Conservation (phyloP, 2,113 vertebrate species). For the Ceratotherium simum region DNA sequence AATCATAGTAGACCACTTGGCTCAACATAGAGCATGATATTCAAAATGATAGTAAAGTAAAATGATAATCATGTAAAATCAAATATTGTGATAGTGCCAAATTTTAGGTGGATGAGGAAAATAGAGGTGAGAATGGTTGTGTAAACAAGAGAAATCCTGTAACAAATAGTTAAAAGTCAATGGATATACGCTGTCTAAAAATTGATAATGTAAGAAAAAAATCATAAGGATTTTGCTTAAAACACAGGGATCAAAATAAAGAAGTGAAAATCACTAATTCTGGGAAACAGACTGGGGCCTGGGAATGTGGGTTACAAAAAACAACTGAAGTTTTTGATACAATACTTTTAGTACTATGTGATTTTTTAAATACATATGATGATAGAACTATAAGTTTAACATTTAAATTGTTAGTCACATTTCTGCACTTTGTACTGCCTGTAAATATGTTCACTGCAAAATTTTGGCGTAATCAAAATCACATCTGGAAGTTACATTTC, state of each 20-base stretch:
- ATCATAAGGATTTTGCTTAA: neutral
- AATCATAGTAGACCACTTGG: neutral
- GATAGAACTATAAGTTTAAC: neutral
- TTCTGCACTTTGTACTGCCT: neutral
- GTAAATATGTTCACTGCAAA: neutral
- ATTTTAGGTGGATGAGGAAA: neutral
- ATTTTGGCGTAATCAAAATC: neutral
- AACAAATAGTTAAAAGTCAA: neutral
- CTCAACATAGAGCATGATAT: neutral
- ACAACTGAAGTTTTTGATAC: neutral
- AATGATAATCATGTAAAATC: neutral
- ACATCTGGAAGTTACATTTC: conserved; percentile 46
- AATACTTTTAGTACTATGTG: neutral
- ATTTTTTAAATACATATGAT: neutral
- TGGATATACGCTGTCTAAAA: neutral
- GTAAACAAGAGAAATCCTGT: neutral
- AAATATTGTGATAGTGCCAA: accelerated
- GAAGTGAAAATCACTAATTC: neutral
- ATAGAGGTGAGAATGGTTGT: neutral
- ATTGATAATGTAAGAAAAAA: neutral
- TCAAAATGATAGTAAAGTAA: neutral
- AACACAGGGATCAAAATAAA: neutral
- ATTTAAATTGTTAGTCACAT: neutral
- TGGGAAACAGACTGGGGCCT: accelerated
- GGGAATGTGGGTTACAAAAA: neutral